Evolutionary conservation across 2,113 vertebrate species (phyloP).

Genomic region (Thinocorus orbignyianus): DNA sequence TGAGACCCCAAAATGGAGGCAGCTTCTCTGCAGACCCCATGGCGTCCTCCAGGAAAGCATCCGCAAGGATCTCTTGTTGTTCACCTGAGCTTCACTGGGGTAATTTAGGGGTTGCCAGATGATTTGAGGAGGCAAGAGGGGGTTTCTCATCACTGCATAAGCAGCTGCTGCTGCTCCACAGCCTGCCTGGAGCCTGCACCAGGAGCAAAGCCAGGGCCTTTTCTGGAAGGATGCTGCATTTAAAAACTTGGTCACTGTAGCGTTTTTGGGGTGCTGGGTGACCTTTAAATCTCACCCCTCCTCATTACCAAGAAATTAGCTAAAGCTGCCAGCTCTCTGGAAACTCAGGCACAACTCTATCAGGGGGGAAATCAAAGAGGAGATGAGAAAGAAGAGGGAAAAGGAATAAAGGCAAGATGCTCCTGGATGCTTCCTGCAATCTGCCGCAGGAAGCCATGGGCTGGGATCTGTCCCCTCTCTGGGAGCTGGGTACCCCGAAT

Average conservation of each 20-base stretch:
- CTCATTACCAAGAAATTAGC: neutral
- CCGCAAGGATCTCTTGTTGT: neutral
- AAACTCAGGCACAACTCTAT: neutral
- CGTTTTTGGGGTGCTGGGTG: neutral
- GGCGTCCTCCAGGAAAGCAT: rapidly evolving
- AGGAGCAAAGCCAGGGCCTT: neutral
- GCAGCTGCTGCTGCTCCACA: rapidly evolving
- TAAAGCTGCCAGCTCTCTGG: neutral
- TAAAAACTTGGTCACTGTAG: neutral
- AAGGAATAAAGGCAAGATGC: neutral
- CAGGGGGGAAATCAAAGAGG: neutral
- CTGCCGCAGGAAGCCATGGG: rapidly evolving
- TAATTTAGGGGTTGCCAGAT: neutral
- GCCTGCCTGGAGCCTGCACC: neutral
- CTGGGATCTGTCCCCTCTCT: neutral
- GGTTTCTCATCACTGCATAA: rapidly evolving
- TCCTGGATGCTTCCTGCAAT: neutral
- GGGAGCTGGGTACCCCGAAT: no score
- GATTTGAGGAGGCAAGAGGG: neutral
- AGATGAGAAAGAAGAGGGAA: neutral
- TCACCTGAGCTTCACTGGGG: neutral
- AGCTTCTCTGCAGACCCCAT: neutral
- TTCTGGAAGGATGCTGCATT: neutral
- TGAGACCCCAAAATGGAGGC: neutral
- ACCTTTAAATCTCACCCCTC: neutral